Percentiles rank a stretch among this genome's conserved stretches.
These are phyloP conservation scores for Sphinx pinastri DNA, from an alignment of 2,888 invertebrate species.

Conservation along the genomic window DNA sequence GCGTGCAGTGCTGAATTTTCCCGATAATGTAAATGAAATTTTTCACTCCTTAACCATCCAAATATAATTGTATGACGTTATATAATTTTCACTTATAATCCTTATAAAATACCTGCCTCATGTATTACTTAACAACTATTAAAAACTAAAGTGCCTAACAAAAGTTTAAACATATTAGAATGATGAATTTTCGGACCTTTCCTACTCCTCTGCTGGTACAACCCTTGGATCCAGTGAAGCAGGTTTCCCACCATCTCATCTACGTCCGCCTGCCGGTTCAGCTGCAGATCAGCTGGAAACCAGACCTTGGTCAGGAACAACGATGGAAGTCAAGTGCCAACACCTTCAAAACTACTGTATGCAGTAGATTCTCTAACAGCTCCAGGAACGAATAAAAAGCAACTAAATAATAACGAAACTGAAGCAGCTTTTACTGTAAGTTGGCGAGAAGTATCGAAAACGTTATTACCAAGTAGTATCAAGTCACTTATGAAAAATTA, in stretches of 20 bases:
- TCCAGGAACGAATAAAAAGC: neutral
- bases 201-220: slow-evolving; percentile 85
- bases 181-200: slow-evolving; percentile 67
- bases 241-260: slow-evolving; percentile 90
- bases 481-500: neutral
- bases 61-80: no score
- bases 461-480: neutral
- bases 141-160: neutral
- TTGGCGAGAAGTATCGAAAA: no score
- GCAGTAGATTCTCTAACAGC: neutral
- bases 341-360: slow-evolving; percentile 34
- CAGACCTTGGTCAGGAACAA: slow-evolving; percentile 58
- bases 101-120: neutral
- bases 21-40: neutral
- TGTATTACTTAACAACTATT: neutral
- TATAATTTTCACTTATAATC: no score
- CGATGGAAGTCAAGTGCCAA: slow-evolving; percentile 44
- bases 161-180: neutral
- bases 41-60: neutral
- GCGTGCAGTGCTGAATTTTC: slow-evolving; percentile 18
- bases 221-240: slow-evolving; percentile 89
- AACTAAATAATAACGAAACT: neutral
- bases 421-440: neutral
- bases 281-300: slow-evolving; percentile 74
- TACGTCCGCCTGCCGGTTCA: slow-evolving; percentile 81